phyloP scores from a whole-genome alignment of 92 coral and sea anemone species.

The Metridium senile region DNA sequence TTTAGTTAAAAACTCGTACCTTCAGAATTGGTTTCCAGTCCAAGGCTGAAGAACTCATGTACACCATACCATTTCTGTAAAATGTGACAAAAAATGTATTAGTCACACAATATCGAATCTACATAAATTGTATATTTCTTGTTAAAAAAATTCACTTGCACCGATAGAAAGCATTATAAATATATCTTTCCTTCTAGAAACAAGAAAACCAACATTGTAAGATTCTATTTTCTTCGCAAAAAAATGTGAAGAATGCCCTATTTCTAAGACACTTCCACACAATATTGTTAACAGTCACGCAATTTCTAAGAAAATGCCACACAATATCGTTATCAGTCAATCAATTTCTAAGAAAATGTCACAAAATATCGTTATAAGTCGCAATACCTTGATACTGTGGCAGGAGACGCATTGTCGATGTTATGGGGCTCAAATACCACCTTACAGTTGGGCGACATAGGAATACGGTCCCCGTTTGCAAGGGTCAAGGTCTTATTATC shows the following conservation, averaged over 20 bases:
- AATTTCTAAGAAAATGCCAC: not conserved
- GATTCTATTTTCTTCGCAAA: too few species aligned
- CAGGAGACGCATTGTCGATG: constrained; percentile 98
- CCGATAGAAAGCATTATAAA: too few species aligned
- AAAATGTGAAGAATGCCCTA: too few species aligned
- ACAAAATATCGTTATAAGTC: not conserved
- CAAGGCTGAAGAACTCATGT: constrained; percentile 96
- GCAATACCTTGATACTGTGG: constrained; percentile 90
- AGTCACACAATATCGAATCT: not conserved
- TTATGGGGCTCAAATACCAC: constrained; percentile 97
- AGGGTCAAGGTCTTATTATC: constrained; percentile 94
- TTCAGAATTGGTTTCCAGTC: constrained; percentile 93
- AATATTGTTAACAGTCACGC: too few species aligned
- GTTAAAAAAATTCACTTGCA: too few species aligned
- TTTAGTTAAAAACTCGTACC: too few species aligned
- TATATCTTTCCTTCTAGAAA: too few species aligned
- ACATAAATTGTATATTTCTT: too few species aligned
- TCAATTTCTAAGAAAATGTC: not conserved
- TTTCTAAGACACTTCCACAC: too few species aligned
- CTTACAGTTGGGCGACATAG: constrained; percentile 96
- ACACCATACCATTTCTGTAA: constrained; percentile 94
- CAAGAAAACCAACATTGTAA: too few species aligned
- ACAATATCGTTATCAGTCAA: not conserved
- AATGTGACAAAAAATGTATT: too few species aligned
- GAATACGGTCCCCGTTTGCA: constrained; percentile 98